phyloP scores from a whole-genome alignment of 1,140 invertebrate genomes.

The Teleogryllus occipitalis region DNA sequence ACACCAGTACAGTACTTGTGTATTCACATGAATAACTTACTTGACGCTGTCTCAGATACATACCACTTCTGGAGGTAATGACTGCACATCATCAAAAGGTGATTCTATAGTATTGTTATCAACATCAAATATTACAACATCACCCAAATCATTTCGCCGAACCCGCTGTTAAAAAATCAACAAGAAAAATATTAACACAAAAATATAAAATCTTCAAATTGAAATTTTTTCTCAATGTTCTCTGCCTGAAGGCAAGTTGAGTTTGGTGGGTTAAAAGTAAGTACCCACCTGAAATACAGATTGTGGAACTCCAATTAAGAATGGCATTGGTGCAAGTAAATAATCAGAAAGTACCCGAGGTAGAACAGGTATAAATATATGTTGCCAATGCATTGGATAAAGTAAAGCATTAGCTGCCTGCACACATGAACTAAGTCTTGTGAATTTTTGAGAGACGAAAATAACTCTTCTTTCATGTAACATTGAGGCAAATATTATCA shows the following conservation, averaged over 20 bases:
- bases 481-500: constrained; percentile 80
- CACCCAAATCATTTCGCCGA: constrained; percentile 68
- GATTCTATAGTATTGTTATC: constrained; percentile 77
- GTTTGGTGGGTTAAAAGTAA: neutral
- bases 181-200: neutral
- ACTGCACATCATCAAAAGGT: constrained; percentile 81
- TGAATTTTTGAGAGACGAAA: constrained; percentile 78
- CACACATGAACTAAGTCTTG: constrained; percentile 82
- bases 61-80: constrained; percentile 73
- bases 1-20: no score
- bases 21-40: no score
- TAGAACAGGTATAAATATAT: constrained; percentile 92
- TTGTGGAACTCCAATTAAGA: constrained; percentile 84
- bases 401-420: constrained; percentile 88
- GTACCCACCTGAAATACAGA: constrained; percentile 64
- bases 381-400: constrained; percentile 97
- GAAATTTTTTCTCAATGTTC: constrained; percentile 38
- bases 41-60: constrained; percentile 32
- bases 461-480: constrained; percentile 86
- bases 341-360: constrained; percentile 83
- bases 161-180: constrained; percentile 48
- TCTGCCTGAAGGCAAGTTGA: neutral
- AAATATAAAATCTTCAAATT: neutral
- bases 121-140: constrained; percentile 85
- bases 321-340: constrained; percentile 88